Conservation (phyloP, 2,113 vertebrate genomes). For the Chaetorhynchus papuensis region DNA sequence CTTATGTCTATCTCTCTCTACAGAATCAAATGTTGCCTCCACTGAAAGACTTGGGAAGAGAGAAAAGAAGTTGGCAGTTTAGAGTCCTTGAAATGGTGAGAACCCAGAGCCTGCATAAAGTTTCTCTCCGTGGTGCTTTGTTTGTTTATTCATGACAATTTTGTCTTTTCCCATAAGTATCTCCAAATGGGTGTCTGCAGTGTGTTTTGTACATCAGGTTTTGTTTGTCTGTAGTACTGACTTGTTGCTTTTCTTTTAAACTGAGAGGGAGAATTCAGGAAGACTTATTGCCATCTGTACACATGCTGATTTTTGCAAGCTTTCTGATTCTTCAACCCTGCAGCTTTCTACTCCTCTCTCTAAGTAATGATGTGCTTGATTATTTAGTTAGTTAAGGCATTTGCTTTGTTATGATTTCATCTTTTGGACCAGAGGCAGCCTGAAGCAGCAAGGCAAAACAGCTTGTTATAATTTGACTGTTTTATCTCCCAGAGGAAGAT, state of each 20-base stretch:
- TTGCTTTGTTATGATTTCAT: neutral
- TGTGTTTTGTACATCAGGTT: neutral
- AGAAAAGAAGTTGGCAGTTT: neutral
- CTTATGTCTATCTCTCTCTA: neutral
- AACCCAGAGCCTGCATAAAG: neutral
- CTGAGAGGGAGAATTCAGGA: neutral
- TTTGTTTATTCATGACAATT: neutral
- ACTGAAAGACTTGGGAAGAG: neutral
- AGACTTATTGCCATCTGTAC: neutral
- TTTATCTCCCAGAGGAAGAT: constrained; percentile 12
- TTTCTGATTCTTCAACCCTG: neutral
- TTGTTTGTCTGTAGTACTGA: neutral
- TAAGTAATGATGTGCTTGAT: neutral
- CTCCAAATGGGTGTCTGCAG: neutral
- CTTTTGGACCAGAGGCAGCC: neutral
- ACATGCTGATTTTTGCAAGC: neutral
- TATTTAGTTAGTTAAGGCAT: neutral
- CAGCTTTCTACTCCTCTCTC: neutral
- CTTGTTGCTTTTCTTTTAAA: neutral
- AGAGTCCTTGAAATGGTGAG: neutral
- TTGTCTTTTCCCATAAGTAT: neutral
- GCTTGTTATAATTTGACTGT: neutral
- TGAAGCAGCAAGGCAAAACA: neutral
- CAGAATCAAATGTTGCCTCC: neutral
- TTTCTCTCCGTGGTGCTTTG: neutral